phyloP scores from a whole-genome alignment of 64 coral and sea anemone species.

The Porites australiensis region DNA sequence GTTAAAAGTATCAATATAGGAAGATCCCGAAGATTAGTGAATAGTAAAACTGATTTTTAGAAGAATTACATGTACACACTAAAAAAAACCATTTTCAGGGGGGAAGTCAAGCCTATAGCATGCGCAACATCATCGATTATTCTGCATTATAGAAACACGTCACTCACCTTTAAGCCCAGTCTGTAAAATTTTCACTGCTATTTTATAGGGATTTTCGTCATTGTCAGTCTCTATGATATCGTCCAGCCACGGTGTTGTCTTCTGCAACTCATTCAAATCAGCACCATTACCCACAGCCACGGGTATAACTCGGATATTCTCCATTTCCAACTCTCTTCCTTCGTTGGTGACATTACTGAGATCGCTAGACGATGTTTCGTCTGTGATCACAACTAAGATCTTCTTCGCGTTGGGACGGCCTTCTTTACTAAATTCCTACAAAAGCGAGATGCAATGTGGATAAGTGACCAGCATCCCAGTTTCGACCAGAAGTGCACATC shows the following conservation, averaged over 20 bases:
- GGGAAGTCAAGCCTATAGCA: too few species aligned
- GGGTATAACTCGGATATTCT: constrained; percentile 53
- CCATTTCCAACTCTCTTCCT: constrained; percentile 14
- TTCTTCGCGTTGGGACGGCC: constrained; percentile 44
- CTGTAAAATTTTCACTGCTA: constrained; percentile 20
- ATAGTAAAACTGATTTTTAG: too few species aligned
- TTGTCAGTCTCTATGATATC: constrained; percentile 57
- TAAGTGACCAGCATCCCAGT: too few species aligned
- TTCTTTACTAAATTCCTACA: constrained; percentile 3
- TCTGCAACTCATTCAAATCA: constrained; percentile 42
- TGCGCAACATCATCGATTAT: too few species aligned
- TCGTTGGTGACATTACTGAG: constrained; percentile 3
- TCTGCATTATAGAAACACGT: too few species aligned
- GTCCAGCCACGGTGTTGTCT: constrained; percentile 46
- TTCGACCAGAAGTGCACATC: too few species aligned
- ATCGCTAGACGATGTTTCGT: constrained; percentile 45
- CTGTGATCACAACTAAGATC: constrained; percentile 49
- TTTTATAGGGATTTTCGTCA: constrained; percentile 28
- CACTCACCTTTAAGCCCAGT: constrained; percentile 13
- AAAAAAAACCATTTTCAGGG: too few species aligned
- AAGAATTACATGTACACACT: too few species aligned
- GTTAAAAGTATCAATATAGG: too few species aligned
- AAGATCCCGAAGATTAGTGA: too few species aligned
- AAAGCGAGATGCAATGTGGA: neutral
- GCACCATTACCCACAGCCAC: constrained; percentile 53